Conservation (phyloP, 2,888 invertebrate genomes). For the Gisinianus flammeolus region DNA sequence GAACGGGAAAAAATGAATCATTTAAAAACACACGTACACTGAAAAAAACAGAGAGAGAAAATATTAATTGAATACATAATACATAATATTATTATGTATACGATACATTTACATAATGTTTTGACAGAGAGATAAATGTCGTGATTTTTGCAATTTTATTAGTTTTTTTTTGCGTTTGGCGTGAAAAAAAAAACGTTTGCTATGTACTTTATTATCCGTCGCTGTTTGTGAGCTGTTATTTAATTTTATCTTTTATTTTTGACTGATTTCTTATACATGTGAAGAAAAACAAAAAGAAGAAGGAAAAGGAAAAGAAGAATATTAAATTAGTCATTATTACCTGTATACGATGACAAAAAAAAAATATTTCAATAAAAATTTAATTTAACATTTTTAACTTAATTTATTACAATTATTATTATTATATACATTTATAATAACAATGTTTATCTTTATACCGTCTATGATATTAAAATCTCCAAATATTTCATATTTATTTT, state of each 20-base stretch:
- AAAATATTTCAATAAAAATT: too few species aligned
- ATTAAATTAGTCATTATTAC: neutral
- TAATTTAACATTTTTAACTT: too few species aligned
- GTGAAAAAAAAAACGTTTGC: neutral
- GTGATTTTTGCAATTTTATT: slow-evolving; percentile 1
- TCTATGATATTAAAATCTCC: too few species aligned
- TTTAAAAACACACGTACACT: slow-evolving; percentile 2
- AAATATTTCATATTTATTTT: too few species aligned
- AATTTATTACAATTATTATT: too few species aligned
- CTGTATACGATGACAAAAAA: neutral
- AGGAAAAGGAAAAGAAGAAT: neutral
- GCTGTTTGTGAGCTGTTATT: neutral
- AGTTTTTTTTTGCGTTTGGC: neutral
- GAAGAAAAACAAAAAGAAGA: neutral
- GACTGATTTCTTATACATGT: neutral
- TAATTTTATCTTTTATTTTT: neutral
- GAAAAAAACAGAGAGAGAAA: slow-evolving; percentile 5
- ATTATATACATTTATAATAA: too few species aligned
- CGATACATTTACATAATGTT: too few species aligned
- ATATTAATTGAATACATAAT: too few species aligned
- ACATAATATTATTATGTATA: too few species aligned
- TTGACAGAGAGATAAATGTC: slow-evolving; percentile 20
- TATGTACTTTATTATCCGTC: slow-evolving; percentile 8
- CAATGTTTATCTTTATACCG: too few species aligned
- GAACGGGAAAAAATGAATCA: neutral